A percentile compares a stretch with the other conserved stretches of the same genome.
These are phyloP conservation scores for Nestor notabilis DNA, from an alignment of 2,113 vertebrate species.

Conservation along the genomic window DNA sequence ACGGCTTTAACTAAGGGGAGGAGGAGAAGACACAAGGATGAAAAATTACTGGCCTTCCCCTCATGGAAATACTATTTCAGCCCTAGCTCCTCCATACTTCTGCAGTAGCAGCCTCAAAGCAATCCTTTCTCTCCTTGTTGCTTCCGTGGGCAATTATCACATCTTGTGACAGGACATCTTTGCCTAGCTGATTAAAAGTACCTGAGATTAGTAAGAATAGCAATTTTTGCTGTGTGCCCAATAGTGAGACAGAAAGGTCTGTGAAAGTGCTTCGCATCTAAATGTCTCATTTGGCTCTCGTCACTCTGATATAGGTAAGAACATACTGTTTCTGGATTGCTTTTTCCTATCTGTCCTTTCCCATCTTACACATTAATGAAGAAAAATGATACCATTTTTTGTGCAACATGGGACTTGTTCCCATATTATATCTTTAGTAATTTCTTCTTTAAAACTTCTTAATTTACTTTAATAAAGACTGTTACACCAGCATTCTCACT, in stretches of 20 bases:
- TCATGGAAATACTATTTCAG: constrained; percentile 5
- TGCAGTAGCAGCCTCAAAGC: not conserved
- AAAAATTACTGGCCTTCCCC: not conserved
- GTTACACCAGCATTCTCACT: not conserved
- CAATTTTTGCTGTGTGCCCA: not conserved
- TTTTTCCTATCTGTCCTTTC: constrained; percentile 19
- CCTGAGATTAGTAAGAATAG: not conserved
- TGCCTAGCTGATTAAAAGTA: not conserved
- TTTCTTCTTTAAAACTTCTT: constrained; percentile 23
- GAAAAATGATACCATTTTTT: constrained; percentile 17
- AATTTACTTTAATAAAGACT: constrained; percentile 31
- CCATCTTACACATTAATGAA: not conserved
- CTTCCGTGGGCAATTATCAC: not conserved
- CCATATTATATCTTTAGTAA: not conserved
- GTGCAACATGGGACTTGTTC: constrained; percentile 5
- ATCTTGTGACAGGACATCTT: not conserved
- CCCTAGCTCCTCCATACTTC: not conserved
- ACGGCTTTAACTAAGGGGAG: not conserved
- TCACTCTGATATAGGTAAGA: not conserved
- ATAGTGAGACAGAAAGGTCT: not conserved
- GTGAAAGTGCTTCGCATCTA: not conserved
- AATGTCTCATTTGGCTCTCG: constrained; percentile 1
- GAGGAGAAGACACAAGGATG: not conserved
- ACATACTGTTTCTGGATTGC: not conserved
- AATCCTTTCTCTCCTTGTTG: not conserved